These are phyloP conservation scores for Heliothis peltigera DNA, from an alignment of 2,888 invertebrate species.

Conservation along the genomic window DNA sequence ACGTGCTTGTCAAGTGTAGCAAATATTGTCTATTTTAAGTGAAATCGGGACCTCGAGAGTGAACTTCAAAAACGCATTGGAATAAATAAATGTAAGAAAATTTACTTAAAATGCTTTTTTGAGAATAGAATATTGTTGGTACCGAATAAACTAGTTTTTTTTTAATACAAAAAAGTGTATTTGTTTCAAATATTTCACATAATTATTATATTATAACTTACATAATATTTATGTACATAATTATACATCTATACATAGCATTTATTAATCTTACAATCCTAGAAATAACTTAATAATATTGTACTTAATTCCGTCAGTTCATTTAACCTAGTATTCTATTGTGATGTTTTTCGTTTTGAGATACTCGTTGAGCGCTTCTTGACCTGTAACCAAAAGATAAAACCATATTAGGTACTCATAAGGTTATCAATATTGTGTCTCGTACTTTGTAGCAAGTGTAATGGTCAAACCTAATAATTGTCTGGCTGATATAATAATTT, in stretches of 20 bases:
- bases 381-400: slow-evolving; percentile 89
- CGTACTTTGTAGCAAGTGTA: background rate
- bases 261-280: slow-evolving; percentile 30
- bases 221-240: slow-evolving; percentile 56
- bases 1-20: background rate
- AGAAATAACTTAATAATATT: slow-evolving; percentile 18
- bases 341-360: slow-evolving; percentile 98
- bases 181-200: slow-evolving; percentile 38
- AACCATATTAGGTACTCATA: background rate
- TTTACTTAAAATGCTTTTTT: background rate
- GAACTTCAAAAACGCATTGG: background rate
- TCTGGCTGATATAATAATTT: background rate
- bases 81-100: background rate
- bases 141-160: slow-evolving; percentile 14
- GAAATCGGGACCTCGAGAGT: background rate
- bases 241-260: slow-evolving; percentile 47
- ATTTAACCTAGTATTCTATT: slow-evolving; percentile 94
- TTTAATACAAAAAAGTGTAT: slow-evolving; percentile 18
- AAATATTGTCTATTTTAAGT: background rate
- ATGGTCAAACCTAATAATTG: background rate
- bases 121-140: background rate
- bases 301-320: slow-evolving; percentile 5
- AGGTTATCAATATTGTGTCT: slow-evolving; percentile 11
- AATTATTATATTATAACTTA: slow-evolving; percentile 45
- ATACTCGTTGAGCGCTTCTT: slow-evolving; percentile 98